Evolutionary conservation across 2,797 vertebrate genomes (phyloP).

Genomic region (Clarias platycephalus): DNA sequence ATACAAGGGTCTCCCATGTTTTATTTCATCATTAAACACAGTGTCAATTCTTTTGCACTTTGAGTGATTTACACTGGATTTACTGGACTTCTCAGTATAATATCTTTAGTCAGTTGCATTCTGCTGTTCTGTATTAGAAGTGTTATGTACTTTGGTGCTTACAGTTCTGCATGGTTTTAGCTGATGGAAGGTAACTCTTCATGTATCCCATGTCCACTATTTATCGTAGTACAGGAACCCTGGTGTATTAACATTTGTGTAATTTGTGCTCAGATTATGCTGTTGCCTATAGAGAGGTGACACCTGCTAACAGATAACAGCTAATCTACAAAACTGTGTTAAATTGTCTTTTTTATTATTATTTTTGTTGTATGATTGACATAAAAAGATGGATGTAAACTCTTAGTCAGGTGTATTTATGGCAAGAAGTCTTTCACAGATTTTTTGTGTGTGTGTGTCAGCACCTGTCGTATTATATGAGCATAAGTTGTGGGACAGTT

Average conservation of each 20-base stretch:
- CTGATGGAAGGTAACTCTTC: background rate
- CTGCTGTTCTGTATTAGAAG: conserved; percentile 14
- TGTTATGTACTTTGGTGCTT: conserved; percentile 39
- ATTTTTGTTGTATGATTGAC: conserved; percentile 28
- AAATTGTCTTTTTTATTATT: background rate
- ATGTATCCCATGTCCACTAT: conserved; percentile 32
- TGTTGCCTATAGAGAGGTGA: conserved; percentile 14
- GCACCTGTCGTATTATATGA: background rate
- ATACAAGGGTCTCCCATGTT: conserved; percentile 35
- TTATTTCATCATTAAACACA: background rate
- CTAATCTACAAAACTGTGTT: background rate
- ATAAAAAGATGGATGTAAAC: conserved; percentile 3
- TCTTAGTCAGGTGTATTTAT: background rate
- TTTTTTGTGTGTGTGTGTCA: background rate
- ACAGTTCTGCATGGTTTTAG: conserved; percentile 36
- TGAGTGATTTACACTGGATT: conserved; percentile 38
- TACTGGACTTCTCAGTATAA: background rate
- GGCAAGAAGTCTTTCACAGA: background rate
- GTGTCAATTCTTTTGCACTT: conserved; percentile 10
- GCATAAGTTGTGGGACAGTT: background rate
- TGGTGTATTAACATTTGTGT: conserved; percentile 28
- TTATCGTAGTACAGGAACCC: conserved; percentile 13
- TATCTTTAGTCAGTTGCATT: background rate
- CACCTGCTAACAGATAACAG: background rate
- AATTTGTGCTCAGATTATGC: conserved; percentile 38